A percentile compares a stretch with the other conserved stretches of the same genome.
These are phyloP conservation scores for Hetaerina titia DNA, from an alignment of 2,888 invertebrate genomes.

Conservation along the genomic window DNA sequence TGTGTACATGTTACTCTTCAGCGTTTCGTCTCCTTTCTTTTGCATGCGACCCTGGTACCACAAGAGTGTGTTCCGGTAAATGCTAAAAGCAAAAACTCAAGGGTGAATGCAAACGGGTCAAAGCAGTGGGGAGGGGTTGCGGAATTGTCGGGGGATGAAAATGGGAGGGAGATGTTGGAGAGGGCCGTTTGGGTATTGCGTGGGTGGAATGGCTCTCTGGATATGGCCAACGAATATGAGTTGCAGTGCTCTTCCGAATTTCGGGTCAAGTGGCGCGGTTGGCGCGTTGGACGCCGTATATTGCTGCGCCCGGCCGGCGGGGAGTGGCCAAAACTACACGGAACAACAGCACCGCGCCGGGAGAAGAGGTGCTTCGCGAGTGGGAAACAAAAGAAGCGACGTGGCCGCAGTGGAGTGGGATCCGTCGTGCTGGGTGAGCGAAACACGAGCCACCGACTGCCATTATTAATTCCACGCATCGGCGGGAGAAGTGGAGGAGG, in stretches of 20 bases:
- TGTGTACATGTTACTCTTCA: no score
- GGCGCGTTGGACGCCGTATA: neutral
- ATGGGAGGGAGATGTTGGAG: neutral
- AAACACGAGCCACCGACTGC: neutral
- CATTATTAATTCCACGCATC: slow-evolving; percentile 14
- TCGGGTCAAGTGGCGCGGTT: neutral
- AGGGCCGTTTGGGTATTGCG: neutral
- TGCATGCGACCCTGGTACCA: no score
- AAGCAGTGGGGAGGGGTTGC: neutral
- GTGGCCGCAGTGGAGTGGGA: neutral
- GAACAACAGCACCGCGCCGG: neutral
- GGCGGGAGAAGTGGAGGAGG: neutral
- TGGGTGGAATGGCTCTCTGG: neutral
- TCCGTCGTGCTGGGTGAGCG: neutral
- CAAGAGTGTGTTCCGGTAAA: no score
- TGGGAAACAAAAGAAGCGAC: neutral
- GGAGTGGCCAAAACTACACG: neutral
- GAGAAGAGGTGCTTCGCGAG: neutral
- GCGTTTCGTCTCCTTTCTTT: no score
- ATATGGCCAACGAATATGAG: neutral
- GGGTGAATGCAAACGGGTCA: neutral
- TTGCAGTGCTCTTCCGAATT: neutral
- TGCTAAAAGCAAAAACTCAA: neutral
- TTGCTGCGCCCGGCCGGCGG: neutral
- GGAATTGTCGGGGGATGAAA: neutral